These are phyloP conservation scores for Merodon equestris DNA, from an alignment of 2,888 invertebrate genomes.

Conservation along the genomic window DNA sequence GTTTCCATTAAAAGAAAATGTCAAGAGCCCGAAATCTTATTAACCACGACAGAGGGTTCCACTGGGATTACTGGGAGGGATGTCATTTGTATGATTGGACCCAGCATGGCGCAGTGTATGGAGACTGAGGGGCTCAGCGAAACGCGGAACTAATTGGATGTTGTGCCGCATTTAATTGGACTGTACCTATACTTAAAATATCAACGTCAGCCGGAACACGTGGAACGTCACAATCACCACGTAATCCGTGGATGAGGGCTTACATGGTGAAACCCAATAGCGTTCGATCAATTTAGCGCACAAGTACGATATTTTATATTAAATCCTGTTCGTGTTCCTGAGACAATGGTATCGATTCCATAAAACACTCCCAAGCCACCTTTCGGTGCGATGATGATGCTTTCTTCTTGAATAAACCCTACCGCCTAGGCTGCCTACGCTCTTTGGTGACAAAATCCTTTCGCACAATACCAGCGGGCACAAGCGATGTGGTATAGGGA, in stretches of 20 bases:
- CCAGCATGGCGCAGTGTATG: not conserved
- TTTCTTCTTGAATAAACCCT: constrained; percentile 1
- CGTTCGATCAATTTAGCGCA: constrained; percentile 43
- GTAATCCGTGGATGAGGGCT: constrained; percentile 32
- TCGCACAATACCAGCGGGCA: not conserved
- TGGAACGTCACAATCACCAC: constrained; percentile 9
- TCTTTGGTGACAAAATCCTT: constrained; percentile 50
- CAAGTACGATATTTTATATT: constrained; percentile 3
- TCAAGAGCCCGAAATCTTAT: constrained; percentile 29
- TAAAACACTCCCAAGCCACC: constrained; percentile 17
- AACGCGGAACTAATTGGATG: constrained; percentile 37
- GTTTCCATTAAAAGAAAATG: not conserved
- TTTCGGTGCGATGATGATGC: not conserved
- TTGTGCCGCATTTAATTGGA: constrained; percentile 8
- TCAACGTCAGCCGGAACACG: too few relatives aligned
- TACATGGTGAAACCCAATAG: constrained; percentile 40
- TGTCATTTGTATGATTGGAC: not conserved
- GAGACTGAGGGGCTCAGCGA: not conserved
- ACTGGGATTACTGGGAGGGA: constrained; percentile 1
- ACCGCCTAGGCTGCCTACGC: not conserved
- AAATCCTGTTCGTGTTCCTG: constrained; percentile 36
- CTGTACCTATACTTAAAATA: not conserved
- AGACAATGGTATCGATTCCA: constrained; percentile 47
- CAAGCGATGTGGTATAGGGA: constrained; percentile 14
- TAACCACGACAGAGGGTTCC: constrained; percentile 4